Evolutionary conservation across 1,140 invertebrate genomes (phyloP), one percentile per base, ranked within the genome.

Genomic region (Drosophila novamexicana): DNA sequence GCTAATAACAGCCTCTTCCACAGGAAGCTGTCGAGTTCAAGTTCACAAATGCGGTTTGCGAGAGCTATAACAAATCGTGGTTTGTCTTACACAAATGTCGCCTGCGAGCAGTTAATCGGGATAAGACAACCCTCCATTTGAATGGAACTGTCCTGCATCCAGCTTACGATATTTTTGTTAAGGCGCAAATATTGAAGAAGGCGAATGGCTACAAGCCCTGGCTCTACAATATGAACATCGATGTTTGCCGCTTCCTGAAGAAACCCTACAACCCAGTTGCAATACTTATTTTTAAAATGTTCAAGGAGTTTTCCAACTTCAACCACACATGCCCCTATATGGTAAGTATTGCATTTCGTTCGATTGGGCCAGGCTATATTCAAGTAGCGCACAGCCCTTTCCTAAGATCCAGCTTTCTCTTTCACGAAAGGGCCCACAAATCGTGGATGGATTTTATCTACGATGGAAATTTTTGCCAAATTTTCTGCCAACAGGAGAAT

Each of bases 401-500:
- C 12, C 40, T 16, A 1, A 12, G 1, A 12, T 53, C 32, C n/a
- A 7, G n/a, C 10, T 49, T 18, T 8, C 36, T 39, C 29, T 42
- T 3, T 29, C 22, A 5, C 18, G 10, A 34, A 5, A 79, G 75
- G 75, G 75, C 6, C 7, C 16, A 10, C 65, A 69, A 53, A 61
- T 66, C 5, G 0, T 78, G 2, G 16, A 65, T 7, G 64, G 53
- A 7, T 65, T 77, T 6, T 75, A 70, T 42, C 42, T 54, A 0
- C 16, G 8, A 12, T 39, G 0, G 2, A 53, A 54, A 1, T 6
- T 9, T 9, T 9, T 79, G 4, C 37, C 12, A 1, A 44, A 63
- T 7, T 8, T 49, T 2, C 1, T 79, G 0, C 74, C 74, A 3
- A 57, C 74, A 29, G 74, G 68, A 0, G 63, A 77, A 42, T 79